These are phyloP conservation scores for Amphimedon queenslandica DNA, from an alignment of 37 sponge, comb jelly and placozoan genomes.

Conservation along the genomic window DNA sequence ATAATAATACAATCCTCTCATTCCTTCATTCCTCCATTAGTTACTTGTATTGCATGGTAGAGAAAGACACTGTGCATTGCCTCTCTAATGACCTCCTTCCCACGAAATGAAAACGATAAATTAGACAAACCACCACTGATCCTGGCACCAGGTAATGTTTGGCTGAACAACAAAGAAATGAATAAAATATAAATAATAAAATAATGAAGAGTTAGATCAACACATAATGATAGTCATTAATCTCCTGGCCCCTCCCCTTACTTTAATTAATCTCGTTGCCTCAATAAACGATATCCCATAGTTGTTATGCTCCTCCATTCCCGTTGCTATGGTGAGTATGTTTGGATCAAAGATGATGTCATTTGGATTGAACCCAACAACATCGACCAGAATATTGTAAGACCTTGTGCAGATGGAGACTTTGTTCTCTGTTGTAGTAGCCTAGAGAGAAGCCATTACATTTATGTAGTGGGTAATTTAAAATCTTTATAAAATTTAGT, in stretches of 20 bases:
- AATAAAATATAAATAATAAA: too few relatives aligned
- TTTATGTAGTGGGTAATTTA: too few relatives aligned
- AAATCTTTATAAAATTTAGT: too few relatives aligned
- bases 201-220: too few relatives aligned
- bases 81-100: conserved; percentile 82
- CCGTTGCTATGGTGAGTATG: conserved; percentile 98
- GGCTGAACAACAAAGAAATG: too few relatives aligned
- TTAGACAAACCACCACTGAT: conserved; percentile 97
- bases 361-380: conserved; percentile 88
- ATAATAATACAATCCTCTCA: too few relatives aligned
- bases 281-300: conserved; percentile 90
- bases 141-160: conserved; percentile 60
- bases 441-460: conserved; percentile 37
- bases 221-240: too few relatives aligned
- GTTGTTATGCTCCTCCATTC: conserved; percentile 92
- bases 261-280: conserved; percentile 82
- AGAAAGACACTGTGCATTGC: conserved; percentile 98
- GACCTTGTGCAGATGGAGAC: conserved; percentile 85
- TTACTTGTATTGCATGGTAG: conserved; percentile 92
- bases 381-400: conserved; percentile 76
- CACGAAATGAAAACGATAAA: conserved; percentile 96
- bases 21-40: too few relatives aligned
- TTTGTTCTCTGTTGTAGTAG: conserved; percentile 76
- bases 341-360: conserved; percentile 99
- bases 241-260: too few relatives aligned